A percentile compares a stretch with the other conserved stretches of the same genome.
Evolutionary conservation across 2,113 vertebrate species (phyloP).

Genomic region (Cololabis saira): DNA sequence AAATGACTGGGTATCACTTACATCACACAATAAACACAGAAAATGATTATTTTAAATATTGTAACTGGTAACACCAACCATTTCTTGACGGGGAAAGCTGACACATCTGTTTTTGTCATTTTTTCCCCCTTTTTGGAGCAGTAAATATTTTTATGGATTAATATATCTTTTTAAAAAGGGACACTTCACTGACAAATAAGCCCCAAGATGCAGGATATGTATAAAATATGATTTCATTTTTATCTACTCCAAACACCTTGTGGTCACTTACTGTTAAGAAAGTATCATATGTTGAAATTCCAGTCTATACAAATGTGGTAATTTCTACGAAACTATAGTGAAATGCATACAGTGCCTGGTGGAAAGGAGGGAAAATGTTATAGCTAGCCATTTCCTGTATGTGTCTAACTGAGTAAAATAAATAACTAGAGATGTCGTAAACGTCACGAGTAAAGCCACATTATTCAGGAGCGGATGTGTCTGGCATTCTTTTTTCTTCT

Average conservation of each 20-base stretch:
- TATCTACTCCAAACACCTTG: neutral
- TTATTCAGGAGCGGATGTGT: constrained; percentile 39
- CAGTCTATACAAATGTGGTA: constrained; percentile 39
- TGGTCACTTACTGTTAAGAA: constrained; percentile 6
- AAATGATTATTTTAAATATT: too few relatives aligned
- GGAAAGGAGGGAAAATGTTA: constrained; percentile 35
- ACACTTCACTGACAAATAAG: too few relatives aligned
- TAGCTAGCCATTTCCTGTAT: constrained; percentile 46
- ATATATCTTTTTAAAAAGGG: too few relatives aligned
- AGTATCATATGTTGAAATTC: constrained; percentile 7
- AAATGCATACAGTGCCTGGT: constrained; percentile 29
- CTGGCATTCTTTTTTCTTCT: constrained; percentile 9
- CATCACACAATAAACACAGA: neutral
- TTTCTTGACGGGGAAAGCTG: too few relatives aligned
- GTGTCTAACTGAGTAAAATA: constrained; percentile 46
- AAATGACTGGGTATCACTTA: neutral
- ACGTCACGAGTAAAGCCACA: constrained; percentile 39
- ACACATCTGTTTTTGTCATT: too few relatives aligned
- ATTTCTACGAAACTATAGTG: constrained; percentile 22
- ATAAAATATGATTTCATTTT: neutral
- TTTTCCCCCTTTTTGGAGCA: too few relatives aligned
- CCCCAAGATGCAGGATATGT: too few relatives aligned
- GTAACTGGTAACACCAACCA: too few relatives aligned
- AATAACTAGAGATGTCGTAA: constrained; percentile 58
- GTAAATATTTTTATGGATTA: too few relatives aligned